phyloP scores from a whole-genome alignment of 2,797 vertebrate genomes.

The Platalea minor region DNA sequence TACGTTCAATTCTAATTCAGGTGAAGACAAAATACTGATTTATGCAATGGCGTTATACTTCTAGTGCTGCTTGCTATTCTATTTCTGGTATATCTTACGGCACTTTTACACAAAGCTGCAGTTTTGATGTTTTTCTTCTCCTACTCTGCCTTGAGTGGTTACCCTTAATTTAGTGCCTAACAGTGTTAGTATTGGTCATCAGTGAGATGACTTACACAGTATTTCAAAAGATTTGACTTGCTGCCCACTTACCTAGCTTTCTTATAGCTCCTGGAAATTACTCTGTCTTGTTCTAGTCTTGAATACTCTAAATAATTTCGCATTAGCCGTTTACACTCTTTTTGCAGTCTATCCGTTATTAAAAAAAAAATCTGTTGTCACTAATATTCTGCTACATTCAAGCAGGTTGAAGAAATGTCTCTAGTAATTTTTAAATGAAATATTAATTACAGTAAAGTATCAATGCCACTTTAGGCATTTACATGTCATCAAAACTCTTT shows the following conservation, averaged over 20 bases:
- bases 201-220: rapidly evolving
- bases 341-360: background rate
- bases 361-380: background rate
- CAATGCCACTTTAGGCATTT: background rate
- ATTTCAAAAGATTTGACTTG: background rate
- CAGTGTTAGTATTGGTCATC: background rate
- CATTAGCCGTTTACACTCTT: background rate
- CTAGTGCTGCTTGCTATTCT: background rate
- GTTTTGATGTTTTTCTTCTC: background rate
- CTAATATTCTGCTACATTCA: background rate
- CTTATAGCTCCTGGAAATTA: background rate
- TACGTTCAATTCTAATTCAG: background rate
- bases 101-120: background rate
- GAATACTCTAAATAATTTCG: background rate
- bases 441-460: background rate
- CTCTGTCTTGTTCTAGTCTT: background rate
- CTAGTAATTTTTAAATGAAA: background rate
- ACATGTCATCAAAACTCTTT: background rate
- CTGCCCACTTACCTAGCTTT: background rate
- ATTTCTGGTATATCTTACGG: background rate
- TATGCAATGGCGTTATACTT: background rate
- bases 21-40: background rate
- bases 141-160: background rate
- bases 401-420: background rate
- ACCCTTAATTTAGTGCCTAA: background rate